These are phyloP conservation scores for Blera fallax DNA, from an alignment of 2,888 invertebrate species.

Conservation along the genomic window DNA sequence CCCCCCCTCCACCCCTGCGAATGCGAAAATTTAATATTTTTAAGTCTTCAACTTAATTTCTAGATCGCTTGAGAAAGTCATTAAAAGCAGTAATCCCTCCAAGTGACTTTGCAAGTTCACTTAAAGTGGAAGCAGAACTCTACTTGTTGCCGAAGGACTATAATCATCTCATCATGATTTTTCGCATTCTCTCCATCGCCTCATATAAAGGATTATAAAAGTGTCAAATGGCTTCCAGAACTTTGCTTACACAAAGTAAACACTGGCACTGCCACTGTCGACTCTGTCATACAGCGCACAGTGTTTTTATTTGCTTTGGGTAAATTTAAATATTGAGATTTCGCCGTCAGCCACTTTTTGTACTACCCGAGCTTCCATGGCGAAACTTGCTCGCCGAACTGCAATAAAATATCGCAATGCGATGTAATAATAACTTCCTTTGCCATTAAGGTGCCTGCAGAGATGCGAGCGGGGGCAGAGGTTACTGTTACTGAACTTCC, in stretches of 20 bases:
- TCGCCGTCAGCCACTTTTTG: conserved; percentile 45
- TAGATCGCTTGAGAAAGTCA: conserved; percentile 8
- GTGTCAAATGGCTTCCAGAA: conserved; percentile 67
- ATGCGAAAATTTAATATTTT: neutral
- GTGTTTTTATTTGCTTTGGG: conserved; percentile 57
- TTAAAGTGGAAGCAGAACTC: neutral
- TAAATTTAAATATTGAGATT: conserved; percentile 68
- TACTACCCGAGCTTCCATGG: neutral
- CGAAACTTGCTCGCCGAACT: conserved; percentile 48
- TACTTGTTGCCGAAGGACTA: conserved; percentile 60
- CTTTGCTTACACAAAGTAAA: conserved; percentile 61
- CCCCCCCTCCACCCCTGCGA: neutral
- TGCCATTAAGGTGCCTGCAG: conserved; percentile 32
- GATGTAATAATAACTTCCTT: conserved; percentile 69
- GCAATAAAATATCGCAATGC: conserved; percentile 72
- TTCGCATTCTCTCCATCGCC: neutral
- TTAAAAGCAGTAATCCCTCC: conserved; percentile 42
- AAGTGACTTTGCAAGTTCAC: conserved; percentile 13
- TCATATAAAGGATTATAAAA: conserved; percentile 63
- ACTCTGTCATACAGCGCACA: conserved; percentile 10
- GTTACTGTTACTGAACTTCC: conserved; percentile 61
- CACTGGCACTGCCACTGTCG: conserved; percentile 27
- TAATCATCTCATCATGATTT: conserved; percentile 53
- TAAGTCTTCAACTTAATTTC: neutral
- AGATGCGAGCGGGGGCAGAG: neutral